Percentiles rank a stretch among this genome's conserved stretches.
Evolutionary conservation across 2,797 vertebrate species (phyloP).

Genomic region (Hypotaenidia philippensis): DNA sequence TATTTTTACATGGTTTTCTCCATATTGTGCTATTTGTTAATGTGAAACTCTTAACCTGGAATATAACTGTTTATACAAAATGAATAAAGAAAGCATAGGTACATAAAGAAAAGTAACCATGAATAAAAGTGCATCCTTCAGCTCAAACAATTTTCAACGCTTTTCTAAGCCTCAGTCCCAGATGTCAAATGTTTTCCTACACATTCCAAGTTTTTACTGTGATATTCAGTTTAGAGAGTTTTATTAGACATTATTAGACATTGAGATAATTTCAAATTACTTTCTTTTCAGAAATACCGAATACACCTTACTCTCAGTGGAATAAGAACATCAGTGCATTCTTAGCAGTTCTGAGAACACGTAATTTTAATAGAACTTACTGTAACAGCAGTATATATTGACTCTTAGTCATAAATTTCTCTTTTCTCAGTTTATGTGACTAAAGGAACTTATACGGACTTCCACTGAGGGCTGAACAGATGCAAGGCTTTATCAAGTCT

Average conservation of each 20-base stretch:
- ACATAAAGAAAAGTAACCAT: not conserved
- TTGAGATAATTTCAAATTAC: slow-evolving; percentile 17
- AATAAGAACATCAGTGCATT: not conserved
- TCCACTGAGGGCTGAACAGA: not conserved
- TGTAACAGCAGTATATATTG: not conserved
- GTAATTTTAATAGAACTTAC: not conserved
- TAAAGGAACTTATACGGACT: not conserved
- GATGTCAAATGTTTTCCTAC: not conserved
- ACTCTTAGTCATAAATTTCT: not conserved
- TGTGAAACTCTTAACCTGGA: not conserved
- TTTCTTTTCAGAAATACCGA: not conserved
- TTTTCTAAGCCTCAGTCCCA: not conserved
- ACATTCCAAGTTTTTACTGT: not conserved
- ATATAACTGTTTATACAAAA: not conserved
- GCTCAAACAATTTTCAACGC: not conserved
- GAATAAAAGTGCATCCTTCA: not conserved
- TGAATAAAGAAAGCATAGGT: not conserved
- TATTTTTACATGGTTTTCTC: not conserved
- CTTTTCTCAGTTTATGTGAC: not conserved
- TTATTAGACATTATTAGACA: slow-evolving; percentile 7
- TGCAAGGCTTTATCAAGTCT: not conserved
- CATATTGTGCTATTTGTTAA: not conserved
- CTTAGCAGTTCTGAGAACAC: not conserved
- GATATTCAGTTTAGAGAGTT: not conserved
- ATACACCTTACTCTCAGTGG: not conserved